Base-by-base conservation (phyloP, 2,888 invertebrate species). In the Carcina quercana region DNA sequence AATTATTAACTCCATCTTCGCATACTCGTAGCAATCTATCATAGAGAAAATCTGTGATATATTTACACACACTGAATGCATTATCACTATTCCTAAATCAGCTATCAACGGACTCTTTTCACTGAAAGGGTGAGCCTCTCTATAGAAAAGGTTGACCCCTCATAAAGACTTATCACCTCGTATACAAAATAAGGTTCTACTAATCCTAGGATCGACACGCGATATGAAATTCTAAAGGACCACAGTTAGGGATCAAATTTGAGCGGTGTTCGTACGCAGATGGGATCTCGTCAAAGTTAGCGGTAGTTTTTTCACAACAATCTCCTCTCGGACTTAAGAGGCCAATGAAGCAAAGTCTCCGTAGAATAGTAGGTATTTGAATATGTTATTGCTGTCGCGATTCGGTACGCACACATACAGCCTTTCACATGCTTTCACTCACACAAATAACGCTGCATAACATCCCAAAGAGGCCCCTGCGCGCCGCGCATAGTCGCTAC, bases 131-230 rank as follows among this genome's bases (percentile, higher is more conserved):
- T 82, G 74, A 79, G 65, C 68, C 64, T 61, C 69, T 71, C 79
- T 69, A 82, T 79, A 79, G 82, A 82, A 83, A 83, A 80, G 83
- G 83, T 82, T 83, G 83, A 83, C 83, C 83, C 84, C 78, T 83
- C 83, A 80, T 83, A 83, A 82, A 82, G 83, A 83, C 83, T 82
- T 83, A 83, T 83, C 83, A 82, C 83, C 75, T 82, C 80, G 79
- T 80, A 80, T 80, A 83, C 83, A 83, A 82, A 83, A 80, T 82
- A 83, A 82, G 76, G 82, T 74, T 74, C 57, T 69, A 69, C 74
- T 82, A 82, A 83, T 83, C 80, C 76, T 24, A 38, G 38, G 52
- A 33, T 38, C 35, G 37, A 30, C 55, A 47, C 39, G 45, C 60
- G 42, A 74, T 58, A 68, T 46, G 32, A 34, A 38, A 54, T 60